phyloP scores from a whole-genome alignment of 2,113 vertebrate genomes.

The Oryzias curvinotus region DNA sequence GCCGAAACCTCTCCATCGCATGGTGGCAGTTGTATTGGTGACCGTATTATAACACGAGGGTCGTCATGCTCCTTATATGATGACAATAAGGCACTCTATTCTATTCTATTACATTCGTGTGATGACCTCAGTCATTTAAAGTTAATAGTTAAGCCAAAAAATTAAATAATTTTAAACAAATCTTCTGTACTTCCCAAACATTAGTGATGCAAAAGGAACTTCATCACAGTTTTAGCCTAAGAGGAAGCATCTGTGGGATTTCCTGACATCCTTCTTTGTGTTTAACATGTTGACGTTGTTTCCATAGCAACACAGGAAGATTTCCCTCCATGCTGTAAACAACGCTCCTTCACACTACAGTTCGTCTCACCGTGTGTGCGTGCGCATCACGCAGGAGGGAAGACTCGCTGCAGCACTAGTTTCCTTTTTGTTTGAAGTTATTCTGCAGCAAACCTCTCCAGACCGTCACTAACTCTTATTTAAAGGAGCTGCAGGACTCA shows the following conservation, averaged over 20 bases:
- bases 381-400: not conserved
- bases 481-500: slow-evolving; percentile 68
- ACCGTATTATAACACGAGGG: too few species aligned
- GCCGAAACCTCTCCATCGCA: too few species aligned
- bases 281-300: slow-evolving; percentile 39
- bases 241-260: not conserved
- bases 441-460: not conserved
- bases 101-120: too few species aligned
- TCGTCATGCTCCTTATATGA: too few species aligned
- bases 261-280: slow-evolving; percentile 2
- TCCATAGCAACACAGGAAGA: not conserved
- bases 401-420: slow-evolving; percentile 16
- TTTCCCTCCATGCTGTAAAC: slow-evolving; percentile 21
- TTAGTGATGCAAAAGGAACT: too few species aligned
- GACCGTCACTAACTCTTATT: not conserved
- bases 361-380: not conserved
- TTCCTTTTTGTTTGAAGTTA: not conserved
- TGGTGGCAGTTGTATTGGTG: too few species aligned
- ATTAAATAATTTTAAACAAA: too few species aligned
- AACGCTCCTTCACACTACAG: not conserved
- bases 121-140: too few species aligned
- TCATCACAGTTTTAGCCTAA: too few species aligned
- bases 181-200: too few species aligned
- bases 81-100: too few species aligned
- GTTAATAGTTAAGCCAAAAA: too few species aligned